These are phyloP conservation scores for Alectura lathami DNA, from an alignment of 2,113 vertebrate species.

Conservation along the genomic window DNA sequence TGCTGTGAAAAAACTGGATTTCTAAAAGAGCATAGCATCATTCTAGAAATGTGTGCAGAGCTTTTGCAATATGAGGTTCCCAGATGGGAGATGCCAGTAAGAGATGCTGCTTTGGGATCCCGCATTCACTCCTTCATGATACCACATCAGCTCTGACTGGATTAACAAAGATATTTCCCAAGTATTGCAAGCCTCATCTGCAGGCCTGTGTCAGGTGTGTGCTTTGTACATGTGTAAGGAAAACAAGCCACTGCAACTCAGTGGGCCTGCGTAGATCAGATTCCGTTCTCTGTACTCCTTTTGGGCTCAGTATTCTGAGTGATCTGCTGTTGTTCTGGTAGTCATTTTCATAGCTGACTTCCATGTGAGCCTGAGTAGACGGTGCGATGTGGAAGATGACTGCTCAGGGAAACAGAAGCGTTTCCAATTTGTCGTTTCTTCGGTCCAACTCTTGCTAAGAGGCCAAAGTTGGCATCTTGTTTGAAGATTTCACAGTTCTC, in stretches of 20 bases:
- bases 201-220: rapidly evolving
- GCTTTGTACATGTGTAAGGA: background rate
- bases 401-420: background rate
- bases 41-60: background rate
- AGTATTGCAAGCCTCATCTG: background rate
- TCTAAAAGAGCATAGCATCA: background rate
- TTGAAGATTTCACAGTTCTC: background rate
- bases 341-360: background rate
- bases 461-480: background rate
- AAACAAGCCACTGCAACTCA: background rate
- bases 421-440: background rate
- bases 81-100: background rate
- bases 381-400: background rate
- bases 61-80: background rate
- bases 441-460: background rate
- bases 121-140: background rate
- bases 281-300: background rate
- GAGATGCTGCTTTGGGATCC: background rate
- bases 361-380: background rate
- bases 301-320: background rate
- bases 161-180: background rate
- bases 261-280: background rate
- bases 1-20: background rate
- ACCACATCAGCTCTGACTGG: background rate
- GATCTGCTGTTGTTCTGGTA: background rate